A percentile compares a stretch with the other conserved stretches of the same genome.
phyloP scores from a whole-genome alignment of 2,888 invertebrate genomes.

The Epinotia nisella region DNA sequence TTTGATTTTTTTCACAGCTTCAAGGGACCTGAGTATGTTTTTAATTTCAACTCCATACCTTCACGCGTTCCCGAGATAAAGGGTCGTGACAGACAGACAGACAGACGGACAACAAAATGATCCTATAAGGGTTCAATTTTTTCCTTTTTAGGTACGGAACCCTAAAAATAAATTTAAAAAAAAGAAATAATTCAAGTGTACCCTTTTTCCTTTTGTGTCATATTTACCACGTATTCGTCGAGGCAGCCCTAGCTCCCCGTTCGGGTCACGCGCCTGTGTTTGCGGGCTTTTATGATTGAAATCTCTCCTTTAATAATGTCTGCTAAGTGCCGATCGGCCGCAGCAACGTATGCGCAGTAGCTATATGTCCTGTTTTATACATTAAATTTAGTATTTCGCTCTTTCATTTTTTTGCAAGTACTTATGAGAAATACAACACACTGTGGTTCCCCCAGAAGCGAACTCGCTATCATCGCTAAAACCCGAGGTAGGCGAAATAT shows the following conservation, averaged over 20 bases:
- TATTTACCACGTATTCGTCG: neutral
- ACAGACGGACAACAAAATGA: too few relatives aligned
- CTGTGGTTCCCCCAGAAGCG: neutral
- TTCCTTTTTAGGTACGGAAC: too few relatives aligned
- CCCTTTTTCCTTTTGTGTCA: too few relatives aligned
- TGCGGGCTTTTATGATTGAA: constrained; percentile 55
- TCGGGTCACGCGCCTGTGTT: constrained; percentile 55
- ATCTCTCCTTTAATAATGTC: constrained; percentile 52
- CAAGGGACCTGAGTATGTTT: too few relatives aligned
- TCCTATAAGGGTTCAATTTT: too few relatives aligned
- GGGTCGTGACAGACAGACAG: too few relatives aligned
- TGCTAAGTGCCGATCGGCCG: constrained; percentile 47
- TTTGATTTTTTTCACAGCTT: too few relatives aligned
- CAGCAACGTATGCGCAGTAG: constrained; percentile 40
- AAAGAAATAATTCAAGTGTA: too few relatives aligned
- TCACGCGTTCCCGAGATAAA: too few relatives aligned
- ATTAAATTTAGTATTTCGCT: neutral
- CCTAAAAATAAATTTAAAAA: too few relatives aligned
- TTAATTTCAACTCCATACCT: too few relatives aligned
- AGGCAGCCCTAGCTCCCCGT: constrained; percentile 22
- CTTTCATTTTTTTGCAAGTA: neutral
- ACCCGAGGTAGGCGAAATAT: neutral
- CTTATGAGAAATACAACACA: neutral
- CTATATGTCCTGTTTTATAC: neutral
- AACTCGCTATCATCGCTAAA: neutral